Evolutionary conservation across 2,888 invertebrate species (phyloP), one percentile per base, ranked within the genome.

Genomic region (Drosophila melanocephala): DNA sequence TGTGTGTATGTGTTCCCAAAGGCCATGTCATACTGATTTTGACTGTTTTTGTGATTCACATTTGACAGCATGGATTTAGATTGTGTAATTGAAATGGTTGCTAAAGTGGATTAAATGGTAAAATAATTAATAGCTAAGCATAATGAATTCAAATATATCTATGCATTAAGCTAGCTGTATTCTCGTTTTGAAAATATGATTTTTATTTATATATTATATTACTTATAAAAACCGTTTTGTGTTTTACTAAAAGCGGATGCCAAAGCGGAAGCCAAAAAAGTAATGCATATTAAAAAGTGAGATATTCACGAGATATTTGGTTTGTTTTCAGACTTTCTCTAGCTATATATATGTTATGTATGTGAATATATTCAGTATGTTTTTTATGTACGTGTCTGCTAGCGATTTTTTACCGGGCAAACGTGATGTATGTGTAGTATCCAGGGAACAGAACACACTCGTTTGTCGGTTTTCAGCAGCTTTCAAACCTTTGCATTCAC

Each of bases 391-490:
- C 10, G 26, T 35, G 42, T 22, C 37, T 60, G 35, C 28, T 14
- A 50, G n/a, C 19, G 53, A 44, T 37, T 39, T n/a, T 28, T 26
- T 19, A 1, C 22, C 44, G 51, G 68, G 55, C 42, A 33, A n/a
- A 75, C 50, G 33, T 28, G 58, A 6, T 68, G 68, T 72, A 63
- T 80, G 47, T 68, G 33, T 55, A 61, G 56, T 64, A 37, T 52
- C 9, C 26, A 50, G 57, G 33, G 30, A 44, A 59, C 30, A 28
- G 52, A 28, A 42, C 26, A 30, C 22, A 52, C 7, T 57, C 32
- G 56, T 47, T 42, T 68, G 61, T 47, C 30, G 77, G 62, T 22
- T 58, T 57, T 47, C n/a, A 37, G 22, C 62, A 26, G 57, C 28
- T 57, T 72, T 37, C 14, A 14, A 57, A 44, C 62, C 66, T 58